Evolutionary conservation across 2,797 vertebrate genomes (phyloP).

Genomic region (Eremophila alpestris): DNA sequence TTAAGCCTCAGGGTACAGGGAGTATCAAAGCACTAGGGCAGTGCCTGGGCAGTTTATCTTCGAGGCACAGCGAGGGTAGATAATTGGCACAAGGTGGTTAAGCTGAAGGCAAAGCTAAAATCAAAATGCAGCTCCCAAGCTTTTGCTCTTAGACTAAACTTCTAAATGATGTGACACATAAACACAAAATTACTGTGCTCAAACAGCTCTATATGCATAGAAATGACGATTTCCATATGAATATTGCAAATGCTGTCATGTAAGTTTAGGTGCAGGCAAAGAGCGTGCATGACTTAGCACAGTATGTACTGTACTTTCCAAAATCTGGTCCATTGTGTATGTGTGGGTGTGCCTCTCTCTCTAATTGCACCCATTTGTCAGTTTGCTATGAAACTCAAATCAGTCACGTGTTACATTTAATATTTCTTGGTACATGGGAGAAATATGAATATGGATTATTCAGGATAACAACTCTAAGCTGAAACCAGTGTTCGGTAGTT

Average conservation of each 20-base stretch:
- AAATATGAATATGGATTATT: constrained; percentile 59
- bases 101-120: constrained; percentile 26
- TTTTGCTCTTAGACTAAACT: constrained; percentile 46
- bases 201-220: constrained; percentile 48
- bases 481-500: neutral
- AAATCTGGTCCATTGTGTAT: constrained; percentile 70
- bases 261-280: constrained; percentile 69
- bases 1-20: constrained; percentile 51
- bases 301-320: constrained; percentile 67
- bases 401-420: constrained; percentile 59
- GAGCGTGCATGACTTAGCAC: constrained; percentile 61
- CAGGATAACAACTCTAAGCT: constrained; percentile 4
- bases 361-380: constrained; percentile 71
- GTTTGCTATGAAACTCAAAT: constrained; percentile 63
- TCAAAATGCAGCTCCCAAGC: constrained; percentile 18
- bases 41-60: constrained; percentile 59
- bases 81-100: constrained; percentile 60
- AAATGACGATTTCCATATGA: constrained; percentile 65
- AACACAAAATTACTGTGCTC: constrained; percentile 56
- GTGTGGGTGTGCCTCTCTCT: constrained; percentile 66
- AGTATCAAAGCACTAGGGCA: constrained; percentile 66
- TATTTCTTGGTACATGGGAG: constrained; percentile 52
- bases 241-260: constrained; percentile 64
- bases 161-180: constrained; percentile 45
- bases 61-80: constrained; percentile 22